phyloP scores from a whole-genome alignment of 2,113 vertebrate genomes.

The Coryphaenoides rupestris region DNA sequence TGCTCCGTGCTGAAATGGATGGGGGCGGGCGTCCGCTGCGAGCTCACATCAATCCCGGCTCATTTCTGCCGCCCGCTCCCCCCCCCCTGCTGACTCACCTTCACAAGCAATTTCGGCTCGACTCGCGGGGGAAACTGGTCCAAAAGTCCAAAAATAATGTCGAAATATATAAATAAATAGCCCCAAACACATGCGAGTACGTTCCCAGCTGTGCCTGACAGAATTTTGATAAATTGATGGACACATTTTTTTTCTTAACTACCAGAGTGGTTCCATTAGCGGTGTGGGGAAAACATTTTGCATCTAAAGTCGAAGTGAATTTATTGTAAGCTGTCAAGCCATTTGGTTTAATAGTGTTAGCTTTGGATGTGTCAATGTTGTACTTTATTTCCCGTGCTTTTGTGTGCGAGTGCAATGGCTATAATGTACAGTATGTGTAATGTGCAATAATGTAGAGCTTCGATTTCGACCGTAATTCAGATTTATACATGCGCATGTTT shows the following conservation, averaged over 20 bases:
- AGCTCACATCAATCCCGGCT: constrained; percentile 60
- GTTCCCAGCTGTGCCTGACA: not conserved
- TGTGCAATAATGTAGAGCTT: no score
- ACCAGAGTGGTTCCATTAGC: not conserved
- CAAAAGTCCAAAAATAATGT: constrained; percentile 30
- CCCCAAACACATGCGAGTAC: constrained; percentile 32
- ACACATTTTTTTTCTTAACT: no score
- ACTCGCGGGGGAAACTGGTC: no score
- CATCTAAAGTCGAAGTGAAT: no score
- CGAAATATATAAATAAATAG: constrained; percentile 29
- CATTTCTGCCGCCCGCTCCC: constrained; percentile 49
- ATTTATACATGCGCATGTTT: not conserved
- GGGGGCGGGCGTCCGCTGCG: constrained; percentile 49
- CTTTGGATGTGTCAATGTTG: no score
- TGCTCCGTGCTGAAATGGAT: constrained; percentile 27
- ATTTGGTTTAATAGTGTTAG: no score
- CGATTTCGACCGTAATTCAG: not conserved
- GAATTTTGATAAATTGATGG: no score
- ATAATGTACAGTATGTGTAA: no score
- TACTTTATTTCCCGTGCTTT: no score
- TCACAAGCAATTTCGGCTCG: constrained; percentile 44
- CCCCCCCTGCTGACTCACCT: constrained; percentile 60
- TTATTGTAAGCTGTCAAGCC: no score
- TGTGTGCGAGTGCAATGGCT: no score
- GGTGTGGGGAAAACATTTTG: not conserved